phyloP scores from a whole-genome alignment of 1,140 invertebrate genomes.

The Dinoponera quadriceps region DNA sequence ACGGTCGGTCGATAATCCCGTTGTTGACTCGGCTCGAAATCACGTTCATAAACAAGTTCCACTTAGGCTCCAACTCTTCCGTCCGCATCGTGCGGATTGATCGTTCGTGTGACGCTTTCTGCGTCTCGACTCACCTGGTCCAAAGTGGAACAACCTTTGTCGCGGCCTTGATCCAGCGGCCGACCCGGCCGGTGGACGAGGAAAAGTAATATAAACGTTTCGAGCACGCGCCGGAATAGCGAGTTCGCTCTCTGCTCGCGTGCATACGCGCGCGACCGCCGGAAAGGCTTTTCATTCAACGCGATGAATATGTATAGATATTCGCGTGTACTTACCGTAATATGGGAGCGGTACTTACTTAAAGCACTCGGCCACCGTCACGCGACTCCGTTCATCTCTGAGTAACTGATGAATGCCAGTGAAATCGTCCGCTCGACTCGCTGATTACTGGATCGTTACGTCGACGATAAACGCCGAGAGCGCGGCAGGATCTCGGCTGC shows the following conservation, averaged over 20 bases:
- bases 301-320: neutral
- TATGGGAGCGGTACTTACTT: neutral
- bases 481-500: neutral
- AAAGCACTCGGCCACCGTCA: neutral
- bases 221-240: constrained; percentile 23
- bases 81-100: neutral
- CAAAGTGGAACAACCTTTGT: constrained; percentile 71
- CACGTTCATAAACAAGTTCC: neutral
- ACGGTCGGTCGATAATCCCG: too few relatives aligned
- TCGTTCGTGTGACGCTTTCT: constrained; percentile 23
- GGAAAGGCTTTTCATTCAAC: constrained; percentile 40
- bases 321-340: neutral
- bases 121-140: neutral
- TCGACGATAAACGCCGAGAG: constrained; percentile 42
- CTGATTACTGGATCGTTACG: constrained; percentile 67
- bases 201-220: constrained; percentile 67
- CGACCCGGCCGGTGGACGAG: constrained; percentile 43
- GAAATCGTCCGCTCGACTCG: constrained; percentile 23
- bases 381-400: constrained; percentile 9
- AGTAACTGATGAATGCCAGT: constrained; percentile 8
- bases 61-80: neutral
- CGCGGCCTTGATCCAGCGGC: constrained; percentile 64
- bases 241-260: constrained; percentile 60
- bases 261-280: neutral
- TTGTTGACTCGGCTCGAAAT: neutral